Base-by-base conservation (phyloP, 37 sponge, comb jelly and placozoan genomes). In the Ephydatia muelleri region DNA sequence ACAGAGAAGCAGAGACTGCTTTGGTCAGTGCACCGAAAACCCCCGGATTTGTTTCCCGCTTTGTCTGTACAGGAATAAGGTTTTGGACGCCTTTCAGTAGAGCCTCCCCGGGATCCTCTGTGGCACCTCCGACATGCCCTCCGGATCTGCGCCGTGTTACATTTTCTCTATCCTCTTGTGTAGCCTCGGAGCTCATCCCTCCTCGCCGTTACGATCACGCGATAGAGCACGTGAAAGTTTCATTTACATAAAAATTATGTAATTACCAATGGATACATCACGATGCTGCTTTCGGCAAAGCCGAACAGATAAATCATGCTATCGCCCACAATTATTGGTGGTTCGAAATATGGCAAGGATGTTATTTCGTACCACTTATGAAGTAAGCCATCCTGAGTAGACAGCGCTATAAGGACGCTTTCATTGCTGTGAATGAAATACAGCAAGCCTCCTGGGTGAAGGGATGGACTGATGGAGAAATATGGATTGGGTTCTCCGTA, bases 281-380 rank as follows among this genome's bases (percentile, higher is more conserved):
- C 16, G 8, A 80, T n/a, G 35, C 70, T 32, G 33, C 49, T 80
- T 35, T 39, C 81, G 3, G 19, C 16, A 5, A 73, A 31, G 27
- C 84, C 84, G 13, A 64, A 5, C n/a, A 84, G 28, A 32, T 84
- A 84, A 32, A 84, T 75, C 30, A 74, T 31, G 8, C 25, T 9
- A 29, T 57, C 37, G 16, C 84, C 84, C 5, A 84, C 30, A 13
- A 84, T 28, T 27, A 84, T 84, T 11, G 84, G 84, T 16, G 84
- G 84, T 39, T 84, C 76, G 2, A 48, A 13, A 22, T 67, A 74
- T 13, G 22, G 32, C 9, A 73, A 21, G 9, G 16, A 29, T 6
- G 22, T 22, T 26, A 40, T 67, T 21, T 29, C 19, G 68, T 84
- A 74, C 22, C 32, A 34, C 27, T 74, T 48, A 19, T 66, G 19